Conservation (phyloP, 1,140 invertebrate species). For the Aplysia californica region DNA sequence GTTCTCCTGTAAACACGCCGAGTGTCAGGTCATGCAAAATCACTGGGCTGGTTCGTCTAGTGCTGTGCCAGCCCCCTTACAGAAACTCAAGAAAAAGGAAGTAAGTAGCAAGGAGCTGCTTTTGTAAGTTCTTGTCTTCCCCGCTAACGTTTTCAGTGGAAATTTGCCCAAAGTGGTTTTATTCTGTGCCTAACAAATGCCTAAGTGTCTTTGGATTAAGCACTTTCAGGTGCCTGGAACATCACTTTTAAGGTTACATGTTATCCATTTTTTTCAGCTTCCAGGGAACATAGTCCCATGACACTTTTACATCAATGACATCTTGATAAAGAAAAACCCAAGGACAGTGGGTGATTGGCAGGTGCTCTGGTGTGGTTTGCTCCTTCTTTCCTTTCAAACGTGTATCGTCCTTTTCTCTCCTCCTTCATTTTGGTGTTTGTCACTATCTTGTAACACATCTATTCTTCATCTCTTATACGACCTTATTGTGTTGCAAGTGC, state of each 20-base stretch:
- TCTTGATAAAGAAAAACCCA: too few relatives aligned
- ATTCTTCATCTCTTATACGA: too few relatives aligned
- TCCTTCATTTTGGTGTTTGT: too few relatives aligned
- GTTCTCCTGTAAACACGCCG: background rate
- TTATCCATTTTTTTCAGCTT: background rate
- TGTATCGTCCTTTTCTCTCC: too few relatives aligned
- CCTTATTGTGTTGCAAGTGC: too few relatives aligned
- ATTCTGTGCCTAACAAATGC: background rate
- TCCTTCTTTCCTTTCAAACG: too few relatives aligned
- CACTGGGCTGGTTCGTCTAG: background rate
- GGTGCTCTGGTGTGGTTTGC: too few relatives aligned
- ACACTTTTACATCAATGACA: too few relatives aligned
- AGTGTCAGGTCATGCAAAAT: background rate
- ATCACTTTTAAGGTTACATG: background rate
- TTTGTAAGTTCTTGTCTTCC: background rate
- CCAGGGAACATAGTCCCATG: too few relatives aligned
- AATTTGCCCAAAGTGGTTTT: background rate
- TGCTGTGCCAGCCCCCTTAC: background rate
- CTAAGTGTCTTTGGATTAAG: background rate
- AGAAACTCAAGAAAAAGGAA: background rate
- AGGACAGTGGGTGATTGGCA: too few relatives aligned
- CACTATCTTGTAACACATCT: too few relatives aligned
- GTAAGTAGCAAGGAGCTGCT: background rate
- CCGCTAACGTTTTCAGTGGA: background rate
- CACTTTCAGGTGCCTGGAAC: background rate